Evolutionary conservation across 2,797 vertebrate genomes (phyloP), one percentile per base, ranked within the genome.

Genomic region (Sebastes melanostomus): DNA sequence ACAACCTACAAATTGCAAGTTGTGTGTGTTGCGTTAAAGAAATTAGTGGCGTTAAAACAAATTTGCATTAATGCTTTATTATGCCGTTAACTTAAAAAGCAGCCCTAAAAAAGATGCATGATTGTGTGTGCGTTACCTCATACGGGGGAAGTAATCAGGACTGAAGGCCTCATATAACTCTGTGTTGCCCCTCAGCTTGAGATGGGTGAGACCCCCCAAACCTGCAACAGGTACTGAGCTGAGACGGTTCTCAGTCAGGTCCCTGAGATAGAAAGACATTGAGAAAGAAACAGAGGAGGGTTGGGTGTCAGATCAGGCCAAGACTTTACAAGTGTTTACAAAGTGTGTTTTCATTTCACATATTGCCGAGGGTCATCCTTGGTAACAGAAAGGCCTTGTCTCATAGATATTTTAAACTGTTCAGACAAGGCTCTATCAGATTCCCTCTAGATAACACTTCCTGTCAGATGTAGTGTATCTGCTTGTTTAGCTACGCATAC

Each of bases 121-220:
- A 25, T 22, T 27, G 32, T 52, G 61, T 38, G 20, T 77, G 32
- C 30, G 69, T 90, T 96, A 99, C 98, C 98, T 98, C 93, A 99
- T 96, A 63, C 94, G 97, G 70, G 97, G 98, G 82, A 99, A 97
- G 74, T 96, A 95, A 84, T 99, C 97, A 75, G 97, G 95, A 89
- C 94, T 94, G 94, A 98, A 97, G 69, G 95, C 93, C 66, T 96
- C 96, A 0, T 96, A 98, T 25, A 99, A 92, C 18, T 96, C 96
- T 0, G 83, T 89, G 92, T 99, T 99, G 78, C 98, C 98, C 89
- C 91, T 97, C 80, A 99, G 96, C 87, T 98, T 99, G 78, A 99
- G 96, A 58, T 98, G 97, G 27, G 96, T 97, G 80, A 99, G 92
- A 80, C 96, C 94, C 18, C 90, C 95, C 69, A 99, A 91, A 13